Base-by-base conservation (phyloP, 2,797 vertebrate species). In the Esox lucius region DNA sequence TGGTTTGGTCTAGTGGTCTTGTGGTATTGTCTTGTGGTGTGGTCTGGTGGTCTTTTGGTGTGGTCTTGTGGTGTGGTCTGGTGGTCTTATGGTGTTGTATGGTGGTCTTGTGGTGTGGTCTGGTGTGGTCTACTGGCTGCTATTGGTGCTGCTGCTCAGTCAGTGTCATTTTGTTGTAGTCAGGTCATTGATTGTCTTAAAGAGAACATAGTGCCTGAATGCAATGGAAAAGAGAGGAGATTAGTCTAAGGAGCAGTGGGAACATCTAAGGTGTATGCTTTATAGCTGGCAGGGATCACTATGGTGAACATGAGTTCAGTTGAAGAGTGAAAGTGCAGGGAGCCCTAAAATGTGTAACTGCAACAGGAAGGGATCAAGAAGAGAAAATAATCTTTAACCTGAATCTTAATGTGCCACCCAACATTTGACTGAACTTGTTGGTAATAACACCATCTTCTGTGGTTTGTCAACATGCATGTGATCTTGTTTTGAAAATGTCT, bases 111-210 rank as follows among this genome's bases (percentile, higher is more conserved):
- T 46, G 11, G 42, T 46, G 9, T 12, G 8, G 6, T 46, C 42
- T 46, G 12, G 8, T 46, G 9, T 46, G 42, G 42, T 46, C 42
- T 12, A 70, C 12, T 64, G 64, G 33, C 28, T 53, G 8, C 28
- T 16, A 8, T 46, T 53, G 59, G 48, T 66, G 42, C 31, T 42
- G 61, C 17, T 8, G 49, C 39, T 75, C 51, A 61, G 19, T 68
- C 53, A 64, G 39, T 46, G 35, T 69, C 56, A 31, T 11, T 56
- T 42, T 51, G 19, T 70, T 35, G 16, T 35, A 77, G 70, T 56
- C 67, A 26, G 71, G 12, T 59, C 48, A 65, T 73, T 68, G 33
- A 56, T 72, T 62, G 17, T n/a, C 53, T 62, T 72, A 53, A 75
- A 65, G 53, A 73, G 65, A 67, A 53, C 76, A 35, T 16, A 70